Percentiles rank a stretch among this genome's conserved stretches.
These are phyloP conservation scores for Dendrocincla fuliginosa DNA, from an alignment of 2,797 vertebrate genomes.

Conservation along the genomic window DNA sequence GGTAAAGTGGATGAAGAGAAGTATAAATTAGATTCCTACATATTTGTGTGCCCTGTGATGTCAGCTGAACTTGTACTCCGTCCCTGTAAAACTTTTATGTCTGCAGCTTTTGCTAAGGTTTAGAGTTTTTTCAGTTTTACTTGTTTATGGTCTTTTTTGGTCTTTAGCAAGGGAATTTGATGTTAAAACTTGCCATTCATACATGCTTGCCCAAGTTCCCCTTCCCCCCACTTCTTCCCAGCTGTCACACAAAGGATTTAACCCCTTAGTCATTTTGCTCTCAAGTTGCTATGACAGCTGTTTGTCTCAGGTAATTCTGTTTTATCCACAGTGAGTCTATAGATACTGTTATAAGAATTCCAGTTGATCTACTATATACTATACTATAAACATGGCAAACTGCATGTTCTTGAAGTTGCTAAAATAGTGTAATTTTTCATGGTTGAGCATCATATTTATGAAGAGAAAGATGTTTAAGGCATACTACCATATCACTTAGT, in stretches of 20 bases:
- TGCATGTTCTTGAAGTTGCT: not conserved
- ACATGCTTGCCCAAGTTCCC: not conserved
- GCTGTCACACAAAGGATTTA: constrained; percentile 4
- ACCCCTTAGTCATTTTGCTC: not conserved
- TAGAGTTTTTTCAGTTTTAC: not conserved
- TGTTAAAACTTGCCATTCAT: not conserved
- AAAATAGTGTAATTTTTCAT: not conserved
- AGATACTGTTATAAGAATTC: not conserved
- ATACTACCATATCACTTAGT: not conserved
- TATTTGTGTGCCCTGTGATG: not conserved
- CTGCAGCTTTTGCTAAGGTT: not conserved
- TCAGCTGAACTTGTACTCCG: not conserved
- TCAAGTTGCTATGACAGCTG: not conserved
- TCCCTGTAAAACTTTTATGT: not conserved
- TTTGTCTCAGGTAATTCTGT: not conserved
- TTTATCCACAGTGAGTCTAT: not conserved
- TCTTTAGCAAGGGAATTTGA: not conserved
- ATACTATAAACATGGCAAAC: not conserved
- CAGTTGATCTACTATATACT: not conserved
- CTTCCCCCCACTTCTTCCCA: not conserved
- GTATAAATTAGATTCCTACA: not conserved
- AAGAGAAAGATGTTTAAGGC: not conserved
- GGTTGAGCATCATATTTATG: not conserved
- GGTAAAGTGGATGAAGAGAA: not conserved
- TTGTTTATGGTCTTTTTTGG: not conserved